phyloP scores from a whole-genome alignment of 1,140 invertebrate species.

The Musca domestica region DNA sequence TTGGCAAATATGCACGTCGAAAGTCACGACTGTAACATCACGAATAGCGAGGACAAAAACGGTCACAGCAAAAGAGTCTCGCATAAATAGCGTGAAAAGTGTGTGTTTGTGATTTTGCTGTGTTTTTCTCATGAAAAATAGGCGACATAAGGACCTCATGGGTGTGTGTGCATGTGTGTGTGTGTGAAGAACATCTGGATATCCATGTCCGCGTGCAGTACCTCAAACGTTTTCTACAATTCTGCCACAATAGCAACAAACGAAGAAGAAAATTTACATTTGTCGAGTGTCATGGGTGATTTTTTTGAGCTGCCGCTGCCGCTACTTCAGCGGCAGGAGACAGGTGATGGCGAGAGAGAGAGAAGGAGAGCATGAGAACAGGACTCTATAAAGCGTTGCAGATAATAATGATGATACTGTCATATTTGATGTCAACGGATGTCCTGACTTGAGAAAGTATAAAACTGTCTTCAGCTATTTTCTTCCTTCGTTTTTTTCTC shows the following conservation, averaged over 20 bases:
- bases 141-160: neutral
- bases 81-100: too few relatives aligned
- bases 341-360: too few relatives aligned
- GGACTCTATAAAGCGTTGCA: slow-evolving; percentile 17
- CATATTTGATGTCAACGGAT: slow-evolving; percentile 21
- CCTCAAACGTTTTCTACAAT: too few relatives aligned
- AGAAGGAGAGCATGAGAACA: neutral
- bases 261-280: slow-evolving; percentile 15
- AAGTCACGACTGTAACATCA: too few relatives aligned
- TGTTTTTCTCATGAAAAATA: too few relatives aligned
- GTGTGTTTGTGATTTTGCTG: too few relatives aligned
- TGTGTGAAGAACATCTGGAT: too few relatives aligned
- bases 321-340: neutral
- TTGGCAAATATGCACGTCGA: slow-evolving; percentile 11
- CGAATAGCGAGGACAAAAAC: too few relatives aligned
- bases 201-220: too few relatives aligned
- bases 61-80: too few relatives aligned
- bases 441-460: slow-evolving; percentile 17
- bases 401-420: slow-evolving; percentile 20
- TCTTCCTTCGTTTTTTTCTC: too few relatives aligned
- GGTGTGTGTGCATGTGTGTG: neutral
- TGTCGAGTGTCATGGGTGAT: slow-evolving; percentile 19
- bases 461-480: slow-evolving; percentile 5
- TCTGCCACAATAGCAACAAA: too few relatives aligned
- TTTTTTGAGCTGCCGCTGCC: neutral